phyloP scores from a whole-genome alignment of 2,888 invertebrate species.

The Caenorhabditis auriculariae region DNA sequence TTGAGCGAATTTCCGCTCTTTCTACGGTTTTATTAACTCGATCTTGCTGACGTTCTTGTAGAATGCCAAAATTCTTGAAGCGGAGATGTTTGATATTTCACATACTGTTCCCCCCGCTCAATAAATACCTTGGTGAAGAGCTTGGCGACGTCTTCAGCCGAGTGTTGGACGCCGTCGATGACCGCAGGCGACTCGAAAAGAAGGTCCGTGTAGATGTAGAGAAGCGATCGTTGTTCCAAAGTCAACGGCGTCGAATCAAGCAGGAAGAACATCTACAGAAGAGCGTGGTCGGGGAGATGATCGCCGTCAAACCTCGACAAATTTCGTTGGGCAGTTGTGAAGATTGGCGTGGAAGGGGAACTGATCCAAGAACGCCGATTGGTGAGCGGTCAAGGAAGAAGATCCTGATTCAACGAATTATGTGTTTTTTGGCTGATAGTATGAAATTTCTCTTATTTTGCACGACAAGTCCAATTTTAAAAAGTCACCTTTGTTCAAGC shows the following conservation, averaged over 20 bases:
- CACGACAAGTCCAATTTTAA: not conserved
- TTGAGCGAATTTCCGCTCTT: too few species aligned
- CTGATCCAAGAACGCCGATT: slow-evolving; percentile 21
- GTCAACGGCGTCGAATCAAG: slow-evolving; percentile 48
- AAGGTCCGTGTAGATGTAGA: slow-evolving; percentile 77
- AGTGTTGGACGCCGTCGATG: slow-evolving; percentile 41
- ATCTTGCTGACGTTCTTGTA: too few species aligned
- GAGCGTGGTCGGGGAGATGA: not conserved
- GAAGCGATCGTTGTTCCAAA: slow-evolving; percentile 56
- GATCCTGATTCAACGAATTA: too few species aligned
- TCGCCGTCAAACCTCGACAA: slow-evolving; percentile 40
- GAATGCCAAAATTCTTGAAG: too few species aligned
- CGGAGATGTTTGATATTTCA: too few species aligned
- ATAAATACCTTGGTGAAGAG: slow-evolving; percentile 69
- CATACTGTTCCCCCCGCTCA: too few species aligned
- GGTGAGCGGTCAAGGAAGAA: slow-evolving; percentile 9
- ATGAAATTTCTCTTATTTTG: too few species aligned
- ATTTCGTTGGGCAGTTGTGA: slow-evolving; percentile 48
- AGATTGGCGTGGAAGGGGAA: slow-evolving; percentile 49
- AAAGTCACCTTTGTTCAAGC: slow-evolving; percentile 10
- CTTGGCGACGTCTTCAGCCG: slow-evolving; percentile 75
- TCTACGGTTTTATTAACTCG: too few species aligned
- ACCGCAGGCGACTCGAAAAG: slow-evolving; percentile 75
- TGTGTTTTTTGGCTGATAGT: too few species aligned
- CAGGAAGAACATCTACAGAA: slow-evolving; percentile 45